Base-by-base conservation (phyloP, 1,140 invertebrate species). In the Hylaeus volcanicus region DNA sequence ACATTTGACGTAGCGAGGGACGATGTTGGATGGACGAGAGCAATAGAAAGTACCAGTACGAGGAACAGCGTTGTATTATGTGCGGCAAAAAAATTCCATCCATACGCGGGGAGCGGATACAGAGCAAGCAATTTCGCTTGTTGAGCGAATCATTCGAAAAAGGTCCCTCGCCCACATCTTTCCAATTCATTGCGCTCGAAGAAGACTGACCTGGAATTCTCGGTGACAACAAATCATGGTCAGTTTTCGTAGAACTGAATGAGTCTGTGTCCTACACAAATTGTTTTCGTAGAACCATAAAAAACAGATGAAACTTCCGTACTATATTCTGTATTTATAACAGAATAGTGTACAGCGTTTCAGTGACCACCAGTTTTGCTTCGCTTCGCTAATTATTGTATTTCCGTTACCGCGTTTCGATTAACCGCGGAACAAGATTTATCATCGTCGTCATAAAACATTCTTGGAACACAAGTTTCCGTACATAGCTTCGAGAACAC, bases 71-170 rank as follows among this genome's bases (percentile, higher is more conserved):
- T 14, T 6, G 6, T 6, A 3, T 26, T 6, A 15, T 8, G n/a
- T 1, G n/a, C n/a, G 15, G n/a, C 12, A 15, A 74, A 77, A 73
- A 78, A 12, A 15, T 48, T 70, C 26, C 58, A 11, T 51, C 26
- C 55, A 26, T 53, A 12, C 8, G 53, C 26, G 2, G 12, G 2
- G 12, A 68, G 15, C n/a, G 43, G 64, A 45, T 45, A 39, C 45
- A 41, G 43, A 65, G 64, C 26, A 45, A 65, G 43, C 43, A 71
- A 81, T 77, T 78, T 70, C 41, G 51, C 37, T 69, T 39, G 37
- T 77, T 56, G 14, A 71, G 26, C 11, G 51, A 77, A 58, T 78
- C 68, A 60, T 1, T 1, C 11, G 14, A 55, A 71, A 78, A 78
- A 66, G 58, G 66, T 11, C 53, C 70, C 60, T 72, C 61, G 51